Evolutionary conservation across 2,888 invertebrate genomes (phyloP).

Genomic region (Hemaris fuciformis): DNA sequence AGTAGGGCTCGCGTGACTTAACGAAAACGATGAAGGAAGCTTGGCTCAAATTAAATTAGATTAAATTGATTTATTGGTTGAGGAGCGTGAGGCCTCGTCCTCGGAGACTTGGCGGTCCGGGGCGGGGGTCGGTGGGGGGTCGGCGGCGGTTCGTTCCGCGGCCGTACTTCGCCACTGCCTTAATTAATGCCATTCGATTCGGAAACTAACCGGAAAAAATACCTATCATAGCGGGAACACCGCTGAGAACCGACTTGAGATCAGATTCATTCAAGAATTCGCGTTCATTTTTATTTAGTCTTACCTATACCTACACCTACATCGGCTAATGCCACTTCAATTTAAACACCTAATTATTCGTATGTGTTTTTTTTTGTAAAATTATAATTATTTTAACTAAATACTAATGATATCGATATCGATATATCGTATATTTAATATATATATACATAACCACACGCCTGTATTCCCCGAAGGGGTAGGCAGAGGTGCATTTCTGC

Average conservation of each 20-base stretch:
- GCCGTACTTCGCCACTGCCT: constrained; percentile 52
- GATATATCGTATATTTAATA: no score
- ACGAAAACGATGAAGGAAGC: constrained; percentile 60
- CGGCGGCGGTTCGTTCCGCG: constrained; percentile 49
- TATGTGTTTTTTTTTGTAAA: no score
- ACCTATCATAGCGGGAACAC: constrained; percentile 16
- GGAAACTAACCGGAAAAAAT: constrained; percentile 68
- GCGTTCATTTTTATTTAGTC: no score
- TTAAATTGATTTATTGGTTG: constrained; percentile 79
- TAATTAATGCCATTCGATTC: constrained; percentile 77
- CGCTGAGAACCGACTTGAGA: neutral
- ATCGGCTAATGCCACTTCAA: no score
- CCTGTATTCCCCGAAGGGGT: no score
- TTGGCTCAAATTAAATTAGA: constrained; percentile 77
- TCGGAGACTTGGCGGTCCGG: constrained; percentile 42
- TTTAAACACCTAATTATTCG: no score
- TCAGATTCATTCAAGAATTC: neutral
- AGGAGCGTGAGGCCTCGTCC: constrained; percentile 59
- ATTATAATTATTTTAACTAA: no score
- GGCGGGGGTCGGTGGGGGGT: constrained; percentile 7
- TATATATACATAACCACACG: no score
- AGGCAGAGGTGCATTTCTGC: no score
- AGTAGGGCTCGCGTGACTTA: constrained; percentile 62
- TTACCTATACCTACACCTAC: no score
- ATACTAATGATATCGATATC: no score